These are phyloP conservation scores for Molothrus aeneus DNA, from an alignment of 2,797 vertebrate species.

Conservation along the genomic window DNA sequence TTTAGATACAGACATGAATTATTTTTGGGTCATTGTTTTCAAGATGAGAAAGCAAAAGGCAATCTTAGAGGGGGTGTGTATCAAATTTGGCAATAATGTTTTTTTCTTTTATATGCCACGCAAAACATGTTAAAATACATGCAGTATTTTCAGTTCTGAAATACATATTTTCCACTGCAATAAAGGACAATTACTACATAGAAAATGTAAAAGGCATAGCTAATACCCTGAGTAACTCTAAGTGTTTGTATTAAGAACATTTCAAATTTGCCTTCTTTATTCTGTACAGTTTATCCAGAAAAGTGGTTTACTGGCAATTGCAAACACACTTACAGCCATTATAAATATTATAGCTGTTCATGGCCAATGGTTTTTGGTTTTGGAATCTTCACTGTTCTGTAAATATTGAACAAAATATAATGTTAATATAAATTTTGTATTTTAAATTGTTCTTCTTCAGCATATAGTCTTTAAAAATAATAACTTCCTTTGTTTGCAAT, in stretches of 20 bases:
- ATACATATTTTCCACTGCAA: background rate
- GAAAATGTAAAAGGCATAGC: background rate
- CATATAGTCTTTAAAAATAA: constrained; percentile 63
- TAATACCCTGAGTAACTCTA: background rate
- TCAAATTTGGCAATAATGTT: background rate
- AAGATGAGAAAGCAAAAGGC: background rate
- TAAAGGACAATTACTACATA: background rate
- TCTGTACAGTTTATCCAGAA: background rate
- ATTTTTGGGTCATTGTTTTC: background rate
- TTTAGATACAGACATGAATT: background rate
- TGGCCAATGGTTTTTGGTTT: background rate
- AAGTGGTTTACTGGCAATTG: background rate
- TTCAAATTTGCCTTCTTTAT: background rate
- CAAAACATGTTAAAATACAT: background rate
- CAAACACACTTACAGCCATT: background rate
- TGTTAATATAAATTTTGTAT: constrained; percentile 1
- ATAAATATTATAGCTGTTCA: background rate
- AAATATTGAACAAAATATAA: constrained; percentile 32
- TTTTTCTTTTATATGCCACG: background rate
- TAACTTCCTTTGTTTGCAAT: constrained; percentile 69
- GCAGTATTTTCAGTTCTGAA: background rate
- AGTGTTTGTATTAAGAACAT: background rate
- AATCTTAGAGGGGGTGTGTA: background rate
- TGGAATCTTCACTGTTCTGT: background rate
- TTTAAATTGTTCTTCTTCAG: constrained; percentile 26